These are phyloP conservation scores for Palythoa caribaeorum DNA, from an alignment of 92 coral and sea anemone species.

Conservation along the genomic window DNA sequence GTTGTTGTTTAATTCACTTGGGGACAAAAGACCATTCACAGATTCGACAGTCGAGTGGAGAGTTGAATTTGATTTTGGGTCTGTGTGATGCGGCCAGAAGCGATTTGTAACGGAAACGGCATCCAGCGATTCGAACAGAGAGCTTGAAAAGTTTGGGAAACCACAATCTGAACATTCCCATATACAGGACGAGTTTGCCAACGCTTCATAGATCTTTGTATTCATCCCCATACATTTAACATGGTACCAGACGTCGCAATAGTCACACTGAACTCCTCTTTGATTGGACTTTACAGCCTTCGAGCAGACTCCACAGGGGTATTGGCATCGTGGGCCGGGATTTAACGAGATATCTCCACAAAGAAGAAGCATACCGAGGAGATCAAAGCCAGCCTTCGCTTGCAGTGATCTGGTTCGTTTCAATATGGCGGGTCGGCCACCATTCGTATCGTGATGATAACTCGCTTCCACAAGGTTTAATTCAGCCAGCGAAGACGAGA, in stretches of 20 bases:
- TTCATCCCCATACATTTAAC: background rate
- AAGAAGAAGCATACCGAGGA: too few species aligned
- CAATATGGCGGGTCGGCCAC: too few species aligned
- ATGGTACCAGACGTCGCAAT: constrained; percentile 5
- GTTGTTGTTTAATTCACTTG: constrained; percentile 29
- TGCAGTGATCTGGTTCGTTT: too few species aligned
- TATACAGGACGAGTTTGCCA: background rate
- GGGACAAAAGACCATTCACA: background rate
- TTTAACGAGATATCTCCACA: constrained; percentile 15
- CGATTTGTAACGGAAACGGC: background rate
- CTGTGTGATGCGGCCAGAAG: too few species aligned
- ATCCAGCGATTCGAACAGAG: background rate
- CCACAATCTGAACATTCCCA: constrained; percentile 1
- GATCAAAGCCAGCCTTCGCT: too few species aligned
- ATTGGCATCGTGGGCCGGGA: constrained; percentile 13
- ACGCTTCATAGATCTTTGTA: constrained; percentile 4
- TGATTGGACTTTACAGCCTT: constrained; percentile 6
- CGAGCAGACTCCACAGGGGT: constrained; percentile 10
- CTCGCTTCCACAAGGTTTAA: too few species aligned
- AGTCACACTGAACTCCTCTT: constrained; percentile 18
- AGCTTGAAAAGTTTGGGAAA: constrained; percentile 2
- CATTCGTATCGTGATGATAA: too few species aligned
- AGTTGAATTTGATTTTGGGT: too few species aligned
- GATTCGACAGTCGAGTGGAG: constrained; percentile 14
- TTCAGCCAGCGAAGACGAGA: too few species aligned